Base-by-base conservation (phyloP, 2,113 vertebrate species). In the Brachionichthys hirsutus region DNA sequence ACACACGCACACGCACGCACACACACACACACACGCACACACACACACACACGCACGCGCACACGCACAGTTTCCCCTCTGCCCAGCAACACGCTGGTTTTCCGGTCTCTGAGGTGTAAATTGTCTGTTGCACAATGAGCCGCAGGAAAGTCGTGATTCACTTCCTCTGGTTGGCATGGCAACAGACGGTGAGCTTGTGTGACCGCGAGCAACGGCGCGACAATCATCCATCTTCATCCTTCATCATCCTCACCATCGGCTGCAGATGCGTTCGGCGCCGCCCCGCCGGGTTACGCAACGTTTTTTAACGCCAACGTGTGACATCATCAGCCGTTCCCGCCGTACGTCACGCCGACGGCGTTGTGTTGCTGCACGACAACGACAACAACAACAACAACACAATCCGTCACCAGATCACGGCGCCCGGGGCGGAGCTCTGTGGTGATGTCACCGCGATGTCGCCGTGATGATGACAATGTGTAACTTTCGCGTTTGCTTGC, bases 141-240 rank as follows among this genome's bases (percentile, higher is more conserved):
- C 60, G 72, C 70, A 75, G 80, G 59, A 46, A 74, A 88, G 73
- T 88, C 70, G 41, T 88, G 83, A 88, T 88, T 72, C 75, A 86
- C 84, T 87, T 80, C 74, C 73, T 36, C 20, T 3, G 22, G 90
- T 91, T 78, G 89, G 48, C 87, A 88, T 87, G 80, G 89, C 77
- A 91, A 91, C 87, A 81, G 82, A 75, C 54, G 30, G 13, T 36
- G 46, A 47, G 67, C 16, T 16, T 51, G 53, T 42, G 46, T 46
- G 66, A 7, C 42, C 1, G 18, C 0, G 2, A 43, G 46, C 48
- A 8, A 40, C 49, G 35, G 34, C 18, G 8, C n/a, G 62, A 61
- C 18, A 47, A 30, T 12, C 60, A 2, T 16, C 51, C 60, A 11
- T 46, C 76, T 14, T 54, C 62, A 15, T 19, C 38, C 6, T 54